phyloP scores from a whole-genome alignment of 2,888 invertebrate species.

The Drosophila anomalata region DNA sequence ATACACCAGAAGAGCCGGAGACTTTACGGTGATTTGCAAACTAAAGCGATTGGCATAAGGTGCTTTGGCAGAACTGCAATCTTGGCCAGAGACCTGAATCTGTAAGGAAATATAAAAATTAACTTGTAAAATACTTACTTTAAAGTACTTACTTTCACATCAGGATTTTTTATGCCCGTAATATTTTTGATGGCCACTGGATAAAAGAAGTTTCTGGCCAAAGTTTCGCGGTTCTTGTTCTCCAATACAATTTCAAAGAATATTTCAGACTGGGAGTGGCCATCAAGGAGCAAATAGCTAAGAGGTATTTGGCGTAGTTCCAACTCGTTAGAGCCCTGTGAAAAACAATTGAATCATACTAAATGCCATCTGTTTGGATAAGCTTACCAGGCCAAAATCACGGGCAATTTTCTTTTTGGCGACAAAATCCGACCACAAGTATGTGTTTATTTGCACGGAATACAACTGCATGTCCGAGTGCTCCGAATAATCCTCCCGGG shows the following conservation, averaged over 20 bases:
- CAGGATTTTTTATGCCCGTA: conserved; percentile 85
- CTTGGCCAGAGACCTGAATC: conserved; percentile 50
- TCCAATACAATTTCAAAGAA: conserved; percentile 82
- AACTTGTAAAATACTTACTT: rapidly evolving
- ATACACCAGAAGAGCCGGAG: conserved; percentile 82
- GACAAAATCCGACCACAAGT: conserved; percentile 86
- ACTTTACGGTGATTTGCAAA: conserved; percentile 65
- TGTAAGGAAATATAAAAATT: conserved; percentile 7
- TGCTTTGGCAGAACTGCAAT: conserved; percentile 34
- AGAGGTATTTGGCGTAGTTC: conserved; percentile 63
- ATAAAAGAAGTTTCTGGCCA: conserved; percentile 88
- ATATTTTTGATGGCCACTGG: conserved; percentile 86
- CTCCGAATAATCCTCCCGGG: conserved; percentile 86
- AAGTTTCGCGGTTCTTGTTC: conserved; percentile 58
- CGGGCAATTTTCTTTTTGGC: conserved; percentile 62
- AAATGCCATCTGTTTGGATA: not conserved
- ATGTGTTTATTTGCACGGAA: conserved; percentile 86
- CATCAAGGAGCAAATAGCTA: conserved; percentile 48
- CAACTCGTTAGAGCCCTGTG: conserved; percentile 72
- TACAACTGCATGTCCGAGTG: conserved; percentile 84
- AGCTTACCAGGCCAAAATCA: conserved; percentile 69
- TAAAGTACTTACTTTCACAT: conserved; percentile 84
- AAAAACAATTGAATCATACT: not conserved
- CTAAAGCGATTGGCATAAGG: conserved; percentile 65
- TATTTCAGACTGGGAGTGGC: conserved; percentile 54